Base-by-base conservation (phyloP, 2,113 vertebrate genomes). In the human region DNA sequence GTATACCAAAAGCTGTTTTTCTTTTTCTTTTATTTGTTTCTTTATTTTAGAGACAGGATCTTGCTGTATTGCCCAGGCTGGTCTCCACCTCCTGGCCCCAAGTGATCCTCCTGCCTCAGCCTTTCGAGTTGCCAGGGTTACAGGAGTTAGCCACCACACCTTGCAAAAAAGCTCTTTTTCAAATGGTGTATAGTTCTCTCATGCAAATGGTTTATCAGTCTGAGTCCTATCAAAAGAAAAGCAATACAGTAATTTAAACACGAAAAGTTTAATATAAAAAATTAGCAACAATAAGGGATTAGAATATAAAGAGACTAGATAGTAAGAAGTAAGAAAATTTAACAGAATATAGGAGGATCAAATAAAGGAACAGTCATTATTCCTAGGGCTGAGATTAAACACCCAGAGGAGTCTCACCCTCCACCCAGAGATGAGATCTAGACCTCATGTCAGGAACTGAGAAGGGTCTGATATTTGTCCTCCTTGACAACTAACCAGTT, bases 181-280 rank as follows among this genome's bases (percentile, higher is more conserved):
- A n/a, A 52, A 32, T 32, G 11, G 23, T 18, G 1, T 22, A 66
- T 55, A 40, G 18, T 8, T 64, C 80, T 90, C 66, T 45, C 8
- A 52, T 85, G 52, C 30, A 76, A 68, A 80, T 64, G 32, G 20
- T 17, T 6, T 72, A 80, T 55, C 43, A 27, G 2, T 73, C 27
- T 84, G 20, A 90, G 72, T 72, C 8, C 30, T 90, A 81, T 86
- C 35, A 61, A 94, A 84, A 50, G 84, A 89, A 48, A 93, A 90
- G 89, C 45, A 57, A 84, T 8, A 25, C 30, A 50, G 23, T 64
- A 73, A 73, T 73, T 94, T 72, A 72, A 93, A 85, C 13, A 30
- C 1, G 27, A 83, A 83, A 83, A 59, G 20, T 38, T 75, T 79
- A 89, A 76, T 70, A 40, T n/a, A 70, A 84, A 78, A 22, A 89